phyloP scores from a whole-genome alignment of 2,797 vertebrate species.

The Varecia variegata region DNA sequence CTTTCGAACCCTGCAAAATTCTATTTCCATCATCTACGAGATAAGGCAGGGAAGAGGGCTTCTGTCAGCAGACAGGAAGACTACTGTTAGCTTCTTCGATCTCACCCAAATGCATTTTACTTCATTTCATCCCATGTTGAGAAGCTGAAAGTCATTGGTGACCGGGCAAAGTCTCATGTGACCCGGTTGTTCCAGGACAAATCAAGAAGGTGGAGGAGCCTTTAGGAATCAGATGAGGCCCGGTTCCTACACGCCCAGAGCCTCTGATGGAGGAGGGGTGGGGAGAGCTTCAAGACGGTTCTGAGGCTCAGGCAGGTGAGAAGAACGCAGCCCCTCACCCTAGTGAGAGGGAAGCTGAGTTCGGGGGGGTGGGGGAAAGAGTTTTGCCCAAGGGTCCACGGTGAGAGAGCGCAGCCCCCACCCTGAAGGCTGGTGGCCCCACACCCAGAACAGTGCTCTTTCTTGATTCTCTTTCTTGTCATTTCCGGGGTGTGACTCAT shows the following conservation, averaged over 20 bases:
- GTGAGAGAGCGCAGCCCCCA: not conserved
- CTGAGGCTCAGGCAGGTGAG: not conserved
- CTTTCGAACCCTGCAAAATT: not conserved
- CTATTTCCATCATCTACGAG: not conserved
- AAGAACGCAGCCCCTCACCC: not conserved
- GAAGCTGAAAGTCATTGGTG: not conserved
- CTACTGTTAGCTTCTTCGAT: not conserved
- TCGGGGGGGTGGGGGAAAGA: not conserved
- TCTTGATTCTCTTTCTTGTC: not conserved
- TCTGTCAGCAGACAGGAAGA: not conserved
- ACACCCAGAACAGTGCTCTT: fast-evolving
- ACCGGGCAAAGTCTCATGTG: not conserved
- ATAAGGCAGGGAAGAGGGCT: not conserved
- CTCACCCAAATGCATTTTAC: fast-evolving
- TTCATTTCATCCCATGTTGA: not conserved
- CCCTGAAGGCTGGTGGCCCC: not conserved
- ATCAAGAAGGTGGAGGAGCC: not conserved
- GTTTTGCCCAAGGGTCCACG: fast-evolving
- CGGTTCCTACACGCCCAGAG: fast-evolving
- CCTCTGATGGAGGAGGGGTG: fast-evolving
- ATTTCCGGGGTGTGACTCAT: not conserved
- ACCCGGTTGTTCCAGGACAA: not conserved
- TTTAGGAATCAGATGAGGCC: not conserved
- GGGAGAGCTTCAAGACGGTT: not conserved
- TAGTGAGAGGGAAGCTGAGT: not conserved